These are phyloP conservation scores for Marronus borbonicus DNA, from an alignment of 2,888 invertebrate genomes.

Conservation along the genomic window DNA sequence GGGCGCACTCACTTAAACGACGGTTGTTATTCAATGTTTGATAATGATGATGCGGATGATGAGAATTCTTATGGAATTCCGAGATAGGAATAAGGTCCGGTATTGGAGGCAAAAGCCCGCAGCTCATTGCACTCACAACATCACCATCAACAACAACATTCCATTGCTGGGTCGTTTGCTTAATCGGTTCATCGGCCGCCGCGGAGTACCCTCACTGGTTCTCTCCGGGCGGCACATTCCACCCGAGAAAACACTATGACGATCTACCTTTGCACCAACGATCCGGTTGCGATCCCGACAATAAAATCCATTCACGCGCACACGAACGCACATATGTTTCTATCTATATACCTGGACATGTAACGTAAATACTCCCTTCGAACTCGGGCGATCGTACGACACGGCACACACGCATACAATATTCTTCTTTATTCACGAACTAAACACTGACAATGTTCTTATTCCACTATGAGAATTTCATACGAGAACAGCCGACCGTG, in stretches of 20 bases:
- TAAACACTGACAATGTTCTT: conserved; percentile 63
- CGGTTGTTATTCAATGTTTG: conserved; percentile 54
- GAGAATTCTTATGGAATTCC: conserved; percentile 65
- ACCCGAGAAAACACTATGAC: conserved; percentile 38
- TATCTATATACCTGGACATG: background rate
- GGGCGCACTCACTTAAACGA: conserved; percentile 62
- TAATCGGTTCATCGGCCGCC: conserved; percentile 52
- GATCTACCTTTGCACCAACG: conserved; percentile 27
- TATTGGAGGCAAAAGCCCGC: conserved; percentile 67
- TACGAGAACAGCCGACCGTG: conserved; percentile 61
- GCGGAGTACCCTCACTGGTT: conserved; percentile 50
- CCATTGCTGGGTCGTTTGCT: conserved; percentile 46
- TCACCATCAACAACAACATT: conserved; percentile 49
- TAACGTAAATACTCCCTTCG: conserved; percentile 39
- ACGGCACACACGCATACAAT: conserved; percentile 59
- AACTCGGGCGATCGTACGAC: conserved; percentile 48
- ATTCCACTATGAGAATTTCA: conserved; percentile 65
- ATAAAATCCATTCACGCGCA: conserved; percentile 35
- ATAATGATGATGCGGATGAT: conserved; percentile 58
- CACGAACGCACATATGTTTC: conserved; percentile 35
- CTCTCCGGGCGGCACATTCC: conserved; percentile 52
- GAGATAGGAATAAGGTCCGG: conserved; percentile 70
- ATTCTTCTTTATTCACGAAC: conserved; percentile 62
- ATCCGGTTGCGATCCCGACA: conserved; percentile 19
- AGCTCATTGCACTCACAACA: conserved; percentile 65